These are phyloP conservation scores for Parazoanthus darwini DNA, from an alignment of 92 coral and sea anemone species.

Conservation along the genomic window DNA sequence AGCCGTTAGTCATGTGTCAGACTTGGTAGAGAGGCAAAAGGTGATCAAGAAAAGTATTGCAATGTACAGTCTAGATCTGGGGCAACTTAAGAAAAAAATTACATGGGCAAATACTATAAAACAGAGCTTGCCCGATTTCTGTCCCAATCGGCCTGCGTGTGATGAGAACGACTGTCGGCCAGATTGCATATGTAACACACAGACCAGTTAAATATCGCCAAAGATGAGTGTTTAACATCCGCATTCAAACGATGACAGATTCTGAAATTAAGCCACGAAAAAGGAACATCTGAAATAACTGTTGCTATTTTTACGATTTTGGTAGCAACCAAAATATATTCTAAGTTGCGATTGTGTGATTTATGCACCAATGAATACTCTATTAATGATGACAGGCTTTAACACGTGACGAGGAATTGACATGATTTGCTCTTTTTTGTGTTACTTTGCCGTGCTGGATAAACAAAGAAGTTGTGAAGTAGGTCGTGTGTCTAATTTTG, in stretches of 20 bases:
- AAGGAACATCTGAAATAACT: not conserved
- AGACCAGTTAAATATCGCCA: not conserved
- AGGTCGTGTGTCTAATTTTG: not conserved
- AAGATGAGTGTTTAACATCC: no score
- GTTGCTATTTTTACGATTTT: not conserved
- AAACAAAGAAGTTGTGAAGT: no score
- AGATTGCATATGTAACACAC: no score
- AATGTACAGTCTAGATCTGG: slow-evolving; percentile 37
- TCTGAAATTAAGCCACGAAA: not conserved
- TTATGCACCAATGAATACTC: not conserved
- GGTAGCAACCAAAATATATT: not conserved
- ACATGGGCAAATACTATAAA: slow-evolving; percentile 3
- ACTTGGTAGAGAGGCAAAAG: slow-evolving; percentile 5
- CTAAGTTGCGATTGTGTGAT: not conserved
- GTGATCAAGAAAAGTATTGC: slow-evolving; percentile 8
- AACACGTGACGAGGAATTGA: not conserved
- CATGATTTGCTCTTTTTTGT: no score
- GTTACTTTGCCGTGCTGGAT: not conserved
- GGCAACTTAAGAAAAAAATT: slow-evolving; percentile 41
- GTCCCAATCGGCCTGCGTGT: not conserved
- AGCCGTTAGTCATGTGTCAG: not conserved
- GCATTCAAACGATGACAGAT: not conserved
- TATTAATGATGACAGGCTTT: not conserved
- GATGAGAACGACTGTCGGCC: not conserved
- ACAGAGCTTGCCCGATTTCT: slow-evolving; percentile 16